Base-by-base conservation (phyloP, 37 sponge, comb jelly and placozoan genomes). In the Crambe crambe region DNA sequence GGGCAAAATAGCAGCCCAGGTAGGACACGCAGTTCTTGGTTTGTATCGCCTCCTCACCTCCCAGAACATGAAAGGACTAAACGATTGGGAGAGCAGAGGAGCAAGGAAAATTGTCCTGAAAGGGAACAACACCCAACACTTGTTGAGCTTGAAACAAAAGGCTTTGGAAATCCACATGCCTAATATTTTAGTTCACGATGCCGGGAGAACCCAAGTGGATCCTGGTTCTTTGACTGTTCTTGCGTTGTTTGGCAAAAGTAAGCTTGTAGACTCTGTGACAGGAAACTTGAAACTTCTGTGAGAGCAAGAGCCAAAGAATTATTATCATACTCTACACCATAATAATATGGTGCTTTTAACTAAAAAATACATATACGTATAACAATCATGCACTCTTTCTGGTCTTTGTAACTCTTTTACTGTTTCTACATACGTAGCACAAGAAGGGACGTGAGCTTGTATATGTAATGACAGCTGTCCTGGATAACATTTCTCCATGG, bases 1-100 rank as follows among this genome's bases (percentile, higher is more conserved):
- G 17, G 95, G 95, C 2, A 94, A 94, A 76, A 72, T 77, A 21
- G 95, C 95, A 2, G 88, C 95, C 0, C 95, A 94, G 66, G 95
- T 94, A 0, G 95, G 85, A 1, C 95, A 94, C 67, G 95, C 95
- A 5, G 80, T 85, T 18, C 85, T 94, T 15, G 87, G 84, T 5
- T 85, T 94, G 32, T 87, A 94, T 72, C 35, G 23, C 3, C 37
- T 39, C 0, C 68, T 93, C 2, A 42, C 78, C 65, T 12, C 31
- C n/a, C 78, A 76, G 6, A 22, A 42, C 0, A 58, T 31, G 18
- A 38, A 42, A 2, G 65, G 62, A 23, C 60, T 78, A 30, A 58
- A 22, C 35, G 29, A 40, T 17, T 94, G 95, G 95, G 84, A 86
- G 69, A 60, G 42, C 30, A 40, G 62, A 17, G 91, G 90, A 23